Conservation (phyloP, 92 coral and sea anemone genomes). For the Isaurus tuberculatus region DNA sequence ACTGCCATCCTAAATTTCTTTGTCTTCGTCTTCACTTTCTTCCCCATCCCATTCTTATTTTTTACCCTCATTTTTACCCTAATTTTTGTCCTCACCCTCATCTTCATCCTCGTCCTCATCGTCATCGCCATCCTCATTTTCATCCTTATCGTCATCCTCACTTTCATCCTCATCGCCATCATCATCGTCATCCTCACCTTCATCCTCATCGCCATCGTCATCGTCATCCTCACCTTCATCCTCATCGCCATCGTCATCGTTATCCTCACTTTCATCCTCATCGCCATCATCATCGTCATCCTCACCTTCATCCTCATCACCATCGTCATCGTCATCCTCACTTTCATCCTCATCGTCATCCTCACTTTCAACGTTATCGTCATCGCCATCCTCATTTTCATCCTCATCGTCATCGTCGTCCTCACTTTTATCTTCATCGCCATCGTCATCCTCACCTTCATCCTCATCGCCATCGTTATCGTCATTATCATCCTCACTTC, state of each 20-base stretch:
- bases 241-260: too few relatives aligned
- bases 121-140: background rate
- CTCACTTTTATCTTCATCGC: background rate
- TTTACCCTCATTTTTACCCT: background rate
- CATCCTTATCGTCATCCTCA: background rate
- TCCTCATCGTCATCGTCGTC: background rate
- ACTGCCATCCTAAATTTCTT: background rate
- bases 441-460: background rate
- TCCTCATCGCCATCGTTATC: background rate
- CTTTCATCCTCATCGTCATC: too few relatives aligned
- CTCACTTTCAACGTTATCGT: too few relatives aligned
- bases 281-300: too few relatives aligned
- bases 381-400: background rate
- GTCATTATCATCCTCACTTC: background rate
- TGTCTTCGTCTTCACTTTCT: background rate
- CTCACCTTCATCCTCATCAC: too few relatives aligned
- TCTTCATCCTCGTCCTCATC: background rate
- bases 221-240: too few relatives aligned
- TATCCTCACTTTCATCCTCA: too few relatives aligned
- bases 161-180: background rate
- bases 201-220: too few relatives aligned
- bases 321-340: too few relatives aligned
- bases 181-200: background rate
- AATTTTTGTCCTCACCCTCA: background rate
- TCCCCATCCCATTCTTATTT: background rate